A percentile compares a stretch with the other conserved stretches of the same genome.
These are phyloP conservation scores for Hermetia illucens DNA, from an alignment of 1,140 invertebrate genomes.

Conservation along the genomic window DNA sequence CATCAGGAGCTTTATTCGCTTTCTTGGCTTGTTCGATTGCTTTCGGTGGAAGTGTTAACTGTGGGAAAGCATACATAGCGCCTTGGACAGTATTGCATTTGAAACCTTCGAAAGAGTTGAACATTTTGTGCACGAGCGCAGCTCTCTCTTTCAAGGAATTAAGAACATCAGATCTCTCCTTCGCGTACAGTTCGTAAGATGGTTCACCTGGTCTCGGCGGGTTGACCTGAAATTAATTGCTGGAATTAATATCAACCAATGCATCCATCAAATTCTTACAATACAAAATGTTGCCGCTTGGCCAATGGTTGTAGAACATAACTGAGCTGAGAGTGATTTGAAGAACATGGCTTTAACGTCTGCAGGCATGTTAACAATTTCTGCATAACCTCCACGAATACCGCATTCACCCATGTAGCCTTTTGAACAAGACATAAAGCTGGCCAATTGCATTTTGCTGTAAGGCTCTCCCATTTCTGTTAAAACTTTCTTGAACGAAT, in stretches of 20 bases:
- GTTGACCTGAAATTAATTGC: too few species aligned
- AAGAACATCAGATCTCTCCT: background rate
- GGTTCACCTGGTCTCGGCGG: background rate
- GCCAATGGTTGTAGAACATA: background rate
- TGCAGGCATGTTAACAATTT: conserved; percentile 19
- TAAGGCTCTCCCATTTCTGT: conserved; percentile 48
- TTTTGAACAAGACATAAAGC: conserved; percentile 72
- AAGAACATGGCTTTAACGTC: background rate
- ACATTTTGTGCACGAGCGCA: background rate
- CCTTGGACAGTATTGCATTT: conserved; percentile 30
- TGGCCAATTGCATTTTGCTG: conserved; percentile 54
- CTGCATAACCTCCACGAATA: conserved; percentile 60
- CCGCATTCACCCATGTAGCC: conserved; percentile 62
- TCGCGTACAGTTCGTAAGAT: background rate
- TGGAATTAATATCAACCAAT: too few species aligned
- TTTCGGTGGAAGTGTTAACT: conserved; percentile 43
- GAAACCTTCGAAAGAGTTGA: background rate
- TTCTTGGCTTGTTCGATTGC: conserved; percentile 46
- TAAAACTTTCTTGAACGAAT: conserved; percentile 65
- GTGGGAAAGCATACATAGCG: conserved; percentile 82
- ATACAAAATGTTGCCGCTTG: background rate
- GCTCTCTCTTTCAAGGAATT: background rate
- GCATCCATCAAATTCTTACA: too few species aligned
- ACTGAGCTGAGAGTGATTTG: background rate
- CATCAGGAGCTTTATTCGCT: conserved; percentile 48